Evolutionary conservation across 2,888 invertebrate genomes (phyloP).

Genomic region (Trachelus stipa): DNA sequence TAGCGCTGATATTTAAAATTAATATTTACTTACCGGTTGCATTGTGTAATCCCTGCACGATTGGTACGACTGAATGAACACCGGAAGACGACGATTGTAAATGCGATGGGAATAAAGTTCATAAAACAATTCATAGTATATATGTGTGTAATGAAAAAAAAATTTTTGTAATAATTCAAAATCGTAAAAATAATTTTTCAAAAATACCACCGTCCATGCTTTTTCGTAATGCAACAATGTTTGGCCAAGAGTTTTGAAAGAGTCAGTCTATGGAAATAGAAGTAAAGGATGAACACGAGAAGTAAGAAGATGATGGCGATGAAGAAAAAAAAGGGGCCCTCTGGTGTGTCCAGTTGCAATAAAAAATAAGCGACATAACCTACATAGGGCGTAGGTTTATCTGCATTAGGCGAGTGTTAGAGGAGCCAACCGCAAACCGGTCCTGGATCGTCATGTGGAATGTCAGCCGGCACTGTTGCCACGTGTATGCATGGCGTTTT

Average conservation of each 20-base stretch:
- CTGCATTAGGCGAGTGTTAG: slow-evolving; percentile 46
- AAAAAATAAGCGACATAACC: slow-evolving; percentile 43
- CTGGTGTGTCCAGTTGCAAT: slow-evolving; percentile 38
- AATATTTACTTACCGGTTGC: neutral
- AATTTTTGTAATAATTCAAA: neutral
- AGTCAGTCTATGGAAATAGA: neutral
- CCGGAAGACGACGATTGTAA: neutral
- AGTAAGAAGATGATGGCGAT: neutral
- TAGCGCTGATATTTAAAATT: neutral
- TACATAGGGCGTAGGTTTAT: slow-evolving; percentile 45
- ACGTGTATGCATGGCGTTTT: slow-evolving; percentile 47
- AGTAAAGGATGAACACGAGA: neutral
- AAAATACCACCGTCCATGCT: neutral
- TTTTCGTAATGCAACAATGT: neutral
- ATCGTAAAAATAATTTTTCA: neutral
- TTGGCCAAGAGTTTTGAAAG: neutral
- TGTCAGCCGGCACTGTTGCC: slow-evolving; percentile 45
- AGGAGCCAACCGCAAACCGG: slow-evolving; percentile 53
- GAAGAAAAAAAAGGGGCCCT: neutral
- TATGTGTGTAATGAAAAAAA: too few species aligned
- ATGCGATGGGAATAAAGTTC: neutral
- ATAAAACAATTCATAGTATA: neutral
- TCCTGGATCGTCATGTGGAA: slow-evolving; percentile 50
- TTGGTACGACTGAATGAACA: neutral
- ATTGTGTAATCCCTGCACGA: neutral